Base-by-base conservation (phyloP, 2,888 invertebrate species). In the Apantesis nais region DNA sequence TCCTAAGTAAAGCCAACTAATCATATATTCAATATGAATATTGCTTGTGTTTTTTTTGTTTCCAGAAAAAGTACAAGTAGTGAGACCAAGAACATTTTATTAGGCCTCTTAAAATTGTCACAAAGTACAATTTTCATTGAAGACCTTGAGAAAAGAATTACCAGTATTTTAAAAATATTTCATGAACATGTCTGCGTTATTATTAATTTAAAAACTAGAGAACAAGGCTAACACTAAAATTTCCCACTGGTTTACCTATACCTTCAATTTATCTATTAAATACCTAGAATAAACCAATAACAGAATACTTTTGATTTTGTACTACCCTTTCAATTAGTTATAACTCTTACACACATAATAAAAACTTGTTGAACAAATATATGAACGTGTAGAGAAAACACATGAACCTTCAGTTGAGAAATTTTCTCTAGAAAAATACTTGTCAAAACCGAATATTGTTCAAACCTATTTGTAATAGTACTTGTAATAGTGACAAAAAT, bases 401-500 rank as follows among this genome's bases (percentile, higher is more conserved):
- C 14, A 58, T 16, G 16, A 16, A 7, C 14, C 29, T 5, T 58
- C 16, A 8, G 5, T 16, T 58, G 16, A 16, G 12, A 44, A 41
- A 41, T 63, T 63, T 62, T 31, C 12, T 22, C 12, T 63, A 31
- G 63, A 63, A 44, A 52, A 19, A 34, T 34, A 1, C 31, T n/a
- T 37, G 55, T 58, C 66, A 29, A 34, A 63, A 62, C 22, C 58
- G 63, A 71, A 63, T 66, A 66, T 48, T 70, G 58, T 41, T 66
- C 37, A 65, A 41, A 58, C 31, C 37, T 48, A 61, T 65, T 44
- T 44, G 62, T 70, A 66, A 70, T 63, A 66, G 62, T 25, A 62
- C 65, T 65, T 39, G 66, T 37, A 69, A 69, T 48, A 39, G 68
- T 72, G 66, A 69, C 72, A 69, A 72, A 68, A 72, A 72, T 72